Base-by-base conservation (phyloP, 2,113 vertebrate species). In the Strix aluco region DNA sequence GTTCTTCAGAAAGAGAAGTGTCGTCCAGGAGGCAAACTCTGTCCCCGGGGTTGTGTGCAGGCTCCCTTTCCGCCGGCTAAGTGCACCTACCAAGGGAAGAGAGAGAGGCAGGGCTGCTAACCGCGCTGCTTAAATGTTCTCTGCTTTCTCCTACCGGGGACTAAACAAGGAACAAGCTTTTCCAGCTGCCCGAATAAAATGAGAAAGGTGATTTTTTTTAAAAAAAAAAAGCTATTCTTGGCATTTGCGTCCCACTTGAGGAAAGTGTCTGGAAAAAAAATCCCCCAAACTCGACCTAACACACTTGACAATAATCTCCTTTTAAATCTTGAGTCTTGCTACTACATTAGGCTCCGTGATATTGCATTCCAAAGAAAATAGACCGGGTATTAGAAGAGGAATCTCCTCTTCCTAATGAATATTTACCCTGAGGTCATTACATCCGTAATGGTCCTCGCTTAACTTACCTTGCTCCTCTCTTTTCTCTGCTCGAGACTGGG, bases 371-470 rank as follows among this genome's bases (percentile, higher is more conserved):
- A 95, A 96, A 96, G 95, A 97, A 97, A 96, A 97, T 70, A 96
- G 91, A 66, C 65, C 7, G 93, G 71, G 62, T 96, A 91, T 97
- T 97, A 96, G 96, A 95, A 97, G 85, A 94, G 80, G 92, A 97
- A 97, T 97, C 96, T 97, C 92, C 87, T 93, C 95, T 97, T 98
- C 97, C 97, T 98, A 98, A 98, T 98, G 98, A 98, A 98, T 98
- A 98, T 98, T 98, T 98, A 98, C 97, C 97, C 97, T 88, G 92
- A 96, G 93, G 95, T 97, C 96, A 97, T 97, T 72, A 96, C 88
- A 92, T 91, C 86, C 32, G 91, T 97, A 92, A 96, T 79, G 95
- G 95, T 96, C 96, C 97, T 65, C 88, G 94, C 82, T 97, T 97
- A 96, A 96, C 96, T 97, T 97, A 98, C 98, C 97, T 98, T 96